Evolutionary conservation across 2,797 vertebrate genomes (phyloP), one percentile per base, ranked within the genome.

Genomic region (Coranthus polyacanthus): DNA sequence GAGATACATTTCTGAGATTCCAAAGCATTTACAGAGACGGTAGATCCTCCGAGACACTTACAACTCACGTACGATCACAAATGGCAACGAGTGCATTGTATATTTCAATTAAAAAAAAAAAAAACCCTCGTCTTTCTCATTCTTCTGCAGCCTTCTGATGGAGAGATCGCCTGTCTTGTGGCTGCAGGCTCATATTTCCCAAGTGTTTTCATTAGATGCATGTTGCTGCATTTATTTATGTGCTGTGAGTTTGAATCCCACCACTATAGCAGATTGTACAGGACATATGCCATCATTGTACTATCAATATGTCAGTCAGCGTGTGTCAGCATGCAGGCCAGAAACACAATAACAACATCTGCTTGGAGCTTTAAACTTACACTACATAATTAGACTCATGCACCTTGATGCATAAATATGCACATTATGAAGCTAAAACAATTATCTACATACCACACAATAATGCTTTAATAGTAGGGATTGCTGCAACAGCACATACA

Each of bases 161-260:
- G n/a, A n/a, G n/a, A n/a, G n/a, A n/a, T n/a, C n/a, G n/a, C n/a
- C n/a, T n/a, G n/a, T n/a, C n/a, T n/a, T n/a, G n/a, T n/a, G n/a
- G n/a, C n/a, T n/a, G n/a, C n/a, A n/a, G n/a, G n/a, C n/a, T n/a
- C n/a, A n/a, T n/a, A 43, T 43, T 41, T 29, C 18, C 7, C n/a
- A 11, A 3, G 21, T 60, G 37, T 22, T 50, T 13, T 45, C n/a
- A 24, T 5, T 12, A 11, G 32, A 18, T 12, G 39, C 36, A n/a
- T 26, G n/a, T 10, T 9, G 17, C 7, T 52, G 16, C 18, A 21
- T 57, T 61, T n/a, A 39, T 56, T 54, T 36, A 34, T 53, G 13
- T 12, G 1, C 4, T 12, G 20, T 21, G 44, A 32, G 26, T 57
- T 47, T 10, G 45, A 12, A 15, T 2, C 22, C 4, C 3, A 1